Base-by-base conservation (phyloP, 2,797 vertebrate species). In the Sciaenops ocellatus region DNA sequence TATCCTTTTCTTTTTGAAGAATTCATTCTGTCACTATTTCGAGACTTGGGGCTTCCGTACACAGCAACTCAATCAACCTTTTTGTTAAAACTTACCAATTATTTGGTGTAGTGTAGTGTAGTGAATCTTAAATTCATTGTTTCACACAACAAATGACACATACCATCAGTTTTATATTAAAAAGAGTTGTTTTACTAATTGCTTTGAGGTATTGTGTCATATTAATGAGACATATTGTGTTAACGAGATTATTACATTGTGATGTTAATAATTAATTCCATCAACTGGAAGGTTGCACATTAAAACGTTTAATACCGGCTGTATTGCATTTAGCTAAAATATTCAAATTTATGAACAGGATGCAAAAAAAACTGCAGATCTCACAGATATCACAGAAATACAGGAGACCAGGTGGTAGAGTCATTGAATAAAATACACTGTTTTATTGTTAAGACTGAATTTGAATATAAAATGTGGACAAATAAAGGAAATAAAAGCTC, bases 401-500 rank as follows among this genome's bases (percentile, higher is more conserved):
- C 8, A 9, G 34, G 8, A 38, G 34, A 38, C 34, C 34, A 38
- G 34, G 34, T 38, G 34, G 34, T 38, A 38, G 34, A 38, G 8
- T 38, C 34, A 38, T 38, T 38, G 34, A 38, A 38, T 7, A 9
- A 38, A 38, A 38, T 38, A 9, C 34, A n/a, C 7, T 46, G 6
- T 34, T 34, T 20, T 12, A 44, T 9, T 52, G n/a, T 20, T 24
- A 17, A 24, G 5, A 24, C 3, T 28, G 26, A 16, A 42, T 48
- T 26, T 30, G 52, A 59, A 64, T 64, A 64, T 24, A 17, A 60
- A 69, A 38, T 9, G 34, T 1, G n/a, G 6, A 76, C 70, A 69
- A 82, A 72, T 75, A 81, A 79, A 80, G 68, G 54, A 64, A 38
- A 75, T 24, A 42, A 63, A 80, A 65, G 48, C 61, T 22, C 3